Base-by-base conservation (phyloP, 2,797 vertebrate species). In the Alosa sapidissima region DNA sequence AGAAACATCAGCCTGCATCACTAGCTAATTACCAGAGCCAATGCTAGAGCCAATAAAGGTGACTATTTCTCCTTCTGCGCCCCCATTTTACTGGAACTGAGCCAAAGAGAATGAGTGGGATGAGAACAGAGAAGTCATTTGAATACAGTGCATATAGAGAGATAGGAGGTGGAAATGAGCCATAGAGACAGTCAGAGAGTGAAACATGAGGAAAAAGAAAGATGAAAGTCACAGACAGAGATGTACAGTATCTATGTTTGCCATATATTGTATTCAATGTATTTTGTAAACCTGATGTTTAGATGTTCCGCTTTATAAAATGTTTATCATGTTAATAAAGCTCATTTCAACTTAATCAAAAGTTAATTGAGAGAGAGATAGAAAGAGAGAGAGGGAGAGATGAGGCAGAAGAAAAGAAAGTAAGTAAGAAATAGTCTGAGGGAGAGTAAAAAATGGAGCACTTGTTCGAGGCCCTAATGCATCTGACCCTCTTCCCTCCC, bases 61-160 rank as follows among this genome's bases (percentile, higher is more conserved):
- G 41, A 41, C 41, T 41, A 41, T 41, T 41, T 41, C 41, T 41
- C 0, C 41, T 1, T 41, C 4, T 41, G 41, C 4, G 2, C 41
- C 41, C 41, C 41, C 41, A 41, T 41, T 41, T 41, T 41, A 41
- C 41, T 41, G 41, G 41, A 41, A 41, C 41, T 41, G 41, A 41
- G 41, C 4, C 49, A 51, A 51, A 51, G 58, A 62, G n/a, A 62
- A 49, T 10, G 83, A 84, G 85, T 85, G 86, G 58, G 47, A 54
- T 28, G 60, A 65, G 60, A 65, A 24, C 24, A 11, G 0, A 11
- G 2, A 65, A 24, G 60, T 24, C 8, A 9, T 10, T 51, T 51
- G 8, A 51, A 51, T 51, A 51, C 11, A 11, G 8, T 8, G 49
- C 49, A 51, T 51, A 51, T 11, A 51, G 49, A 51, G 49, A 65